Percentiles rank a stretch among this genome's conserved stretches.
Conservation (phyloP, 30 jellyfish, hydroid and myxozoan species). For the Aurelia sp. region DNA sequence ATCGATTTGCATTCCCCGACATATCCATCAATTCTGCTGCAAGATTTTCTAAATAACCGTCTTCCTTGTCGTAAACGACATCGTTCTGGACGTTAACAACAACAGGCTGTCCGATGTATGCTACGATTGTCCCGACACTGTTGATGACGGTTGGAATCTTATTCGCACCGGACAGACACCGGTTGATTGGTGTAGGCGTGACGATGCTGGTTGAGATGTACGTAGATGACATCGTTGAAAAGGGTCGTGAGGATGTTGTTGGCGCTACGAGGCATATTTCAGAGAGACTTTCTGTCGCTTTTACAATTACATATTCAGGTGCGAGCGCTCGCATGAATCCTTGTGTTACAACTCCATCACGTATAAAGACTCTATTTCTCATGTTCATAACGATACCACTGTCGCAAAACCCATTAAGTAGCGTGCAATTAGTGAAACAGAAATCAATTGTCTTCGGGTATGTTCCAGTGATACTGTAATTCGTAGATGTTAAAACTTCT, state of each 20-base stretch:
- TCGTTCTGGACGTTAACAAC: slow-evolving; percentile 28
- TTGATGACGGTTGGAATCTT: slow-evolving; percentile 57
- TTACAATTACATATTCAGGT: slow-evolving; percentile 24
- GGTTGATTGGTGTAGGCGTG: slow-evolving; percentile 27
- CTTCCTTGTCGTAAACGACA: slow-evolving; percentile 64
- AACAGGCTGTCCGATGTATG: slow-evolving; percentile 44
- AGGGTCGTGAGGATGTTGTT: background rate
- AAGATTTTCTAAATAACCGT: slow-evolving; percentile 33
- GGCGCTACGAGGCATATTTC: slow-evolving; percentile 13
- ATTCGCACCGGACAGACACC: slow-evolving; percentile 35
- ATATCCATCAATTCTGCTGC: slow-evolving; percentile 30
- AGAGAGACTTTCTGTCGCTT: slow-evolving; percentile 23
- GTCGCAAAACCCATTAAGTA: slow-evolving; percentile 18
- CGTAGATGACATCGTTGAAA: background rate
- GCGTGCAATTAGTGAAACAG: slow-evolving; percentile 56
- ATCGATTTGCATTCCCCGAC: slow-evolving; percentile 7
- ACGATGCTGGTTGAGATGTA: slow-evolving; percentile 2
- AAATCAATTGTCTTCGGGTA: slow-evolving; percentile 33
- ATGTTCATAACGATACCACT: background rate
- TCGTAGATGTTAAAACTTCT: background rate
- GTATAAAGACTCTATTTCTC: slow-evolving; percentile 23
- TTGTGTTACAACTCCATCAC: slow-evolving; percentile 10
- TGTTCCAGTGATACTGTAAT: slow-evolving; percentile 15
- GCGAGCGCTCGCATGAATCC: slow-evolving; percentile 29
- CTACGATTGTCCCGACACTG: slow-evolving; percentile 55